Evolutionary conservation across 2,888 invertebrate species (phyloP).

Genomic region (Trichopria drosophilae): DNA sequence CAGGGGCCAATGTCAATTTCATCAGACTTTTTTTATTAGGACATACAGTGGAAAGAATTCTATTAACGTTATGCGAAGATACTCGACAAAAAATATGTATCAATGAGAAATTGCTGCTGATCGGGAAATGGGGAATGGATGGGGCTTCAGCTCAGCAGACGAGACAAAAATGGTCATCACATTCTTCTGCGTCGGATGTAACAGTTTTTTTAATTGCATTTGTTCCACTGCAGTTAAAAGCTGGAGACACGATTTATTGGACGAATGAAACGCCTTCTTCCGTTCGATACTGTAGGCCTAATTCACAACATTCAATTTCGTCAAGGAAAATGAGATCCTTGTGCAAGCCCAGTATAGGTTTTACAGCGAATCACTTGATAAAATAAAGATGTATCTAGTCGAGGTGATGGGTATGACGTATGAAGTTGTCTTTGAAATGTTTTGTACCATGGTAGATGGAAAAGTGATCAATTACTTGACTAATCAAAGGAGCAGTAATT

Average conservation of each 20-base stretch:
- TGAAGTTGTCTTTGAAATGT: slow-evolving; percentile 1
- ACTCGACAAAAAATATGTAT: neutral
- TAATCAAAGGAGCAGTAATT: slow-evolving; percentile 7
- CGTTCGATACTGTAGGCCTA: slow-evolving; percentile 13
- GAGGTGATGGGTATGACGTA: slow-evolving; percentile 1
- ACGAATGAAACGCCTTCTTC: slow-evolving; percentile 18
- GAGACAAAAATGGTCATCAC: slow-evolving; percentile 12
- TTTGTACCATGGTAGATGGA: slow-evolving; percentile 21
- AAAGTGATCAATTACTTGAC: slow-evolving; percentile 16
- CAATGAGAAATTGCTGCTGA: slow-evolving; percentile 6
- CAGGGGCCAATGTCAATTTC: slow-evolving; percentile 8
- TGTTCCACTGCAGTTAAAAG: slow-evolving; percentile 11
- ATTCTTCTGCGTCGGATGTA: slow-evolving; percentile 9
- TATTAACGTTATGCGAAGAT: neutral
- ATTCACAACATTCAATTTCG: slow-evolving; percentile 19
- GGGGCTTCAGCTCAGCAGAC: slow-evolving; percentile 17
- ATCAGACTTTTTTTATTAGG: slow-evolving; percentile 6
- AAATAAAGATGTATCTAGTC: slow-evolving; percentile 2
- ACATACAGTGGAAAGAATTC: slow-evolving; percentile 9
- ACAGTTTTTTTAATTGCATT: slow-evolving; percentile 7
- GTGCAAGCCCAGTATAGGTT: slow-evolving; percentile 11
- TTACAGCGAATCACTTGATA: slow-evolving; percentile 5
- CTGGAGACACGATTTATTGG: slow-evolving; percentile 12
- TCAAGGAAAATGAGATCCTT: slow-evolving; percentile 13
- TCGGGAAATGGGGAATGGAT: slow-evolving; percentile 19